phyloP scores from a whole-genome alignment of 2,797 vertebrate species.

The Epinephelus coioides region DNA sequence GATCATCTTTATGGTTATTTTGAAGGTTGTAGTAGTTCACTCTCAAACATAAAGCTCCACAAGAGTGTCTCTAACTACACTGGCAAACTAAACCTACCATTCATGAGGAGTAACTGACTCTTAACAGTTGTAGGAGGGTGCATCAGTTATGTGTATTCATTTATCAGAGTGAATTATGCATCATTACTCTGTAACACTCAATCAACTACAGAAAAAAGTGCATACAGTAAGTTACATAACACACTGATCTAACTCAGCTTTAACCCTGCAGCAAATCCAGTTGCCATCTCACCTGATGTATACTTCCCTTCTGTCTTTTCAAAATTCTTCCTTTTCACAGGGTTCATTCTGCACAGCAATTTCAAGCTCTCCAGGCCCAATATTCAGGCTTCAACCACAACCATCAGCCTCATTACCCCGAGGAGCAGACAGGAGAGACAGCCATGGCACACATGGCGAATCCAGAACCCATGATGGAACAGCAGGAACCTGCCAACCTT shows the following conservation, averaged over 20 bases:
- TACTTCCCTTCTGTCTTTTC: not conserved
- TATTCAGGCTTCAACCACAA: constrained; percentile 71
- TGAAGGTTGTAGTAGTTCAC: not conserved
- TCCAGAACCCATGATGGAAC: constrained; percentile 69
- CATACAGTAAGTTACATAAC: no score
- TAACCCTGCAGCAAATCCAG: not conserved
- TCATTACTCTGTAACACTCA: not conserved
- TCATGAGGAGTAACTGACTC: not conserved
- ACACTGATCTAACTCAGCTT: not conserved
- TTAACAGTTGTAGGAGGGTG: not conserved
- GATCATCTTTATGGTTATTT: not conserved
- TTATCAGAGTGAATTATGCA: not conserved
- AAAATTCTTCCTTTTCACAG: constrained; percentile 77
- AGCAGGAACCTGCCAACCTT: constrained; percentile 69
- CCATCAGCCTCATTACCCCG: constrained; percentile 66
- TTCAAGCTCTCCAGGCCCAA: constrained; percentile 84
- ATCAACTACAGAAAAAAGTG: not conserved
- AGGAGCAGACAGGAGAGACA: constrained; percentile 62
- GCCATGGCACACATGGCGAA: constrained; percentile 72
- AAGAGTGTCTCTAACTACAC: not conserved
- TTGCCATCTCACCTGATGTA: not conserved
- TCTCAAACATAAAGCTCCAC: not conserved
- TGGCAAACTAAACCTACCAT: not conserved
- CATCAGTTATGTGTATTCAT: constrained; percentile 1
- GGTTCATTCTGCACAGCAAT: constrained; percentile 87